Percentiles rank a stretch among this genome's conserved stretches.
These are phyloP conservation scores for Capreolus pygargus DNA, from an alignment of 2,113 vertebrate species.

Conservation along the genomic window DNA sequence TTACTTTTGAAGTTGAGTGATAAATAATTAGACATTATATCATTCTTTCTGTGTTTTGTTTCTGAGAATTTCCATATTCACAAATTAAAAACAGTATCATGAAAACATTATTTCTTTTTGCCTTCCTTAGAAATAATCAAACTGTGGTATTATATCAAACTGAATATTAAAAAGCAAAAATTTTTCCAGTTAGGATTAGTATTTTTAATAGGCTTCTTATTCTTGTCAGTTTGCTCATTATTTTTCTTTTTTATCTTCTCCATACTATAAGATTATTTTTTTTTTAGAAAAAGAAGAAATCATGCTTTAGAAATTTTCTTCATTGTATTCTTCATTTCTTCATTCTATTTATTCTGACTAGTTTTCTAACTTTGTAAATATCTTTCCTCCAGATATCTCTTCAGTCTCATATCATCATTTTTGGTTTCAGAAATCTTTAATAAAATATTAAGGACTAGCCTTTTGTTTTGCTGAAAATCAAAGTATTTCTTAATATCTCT, in stretches of 20 bases:
- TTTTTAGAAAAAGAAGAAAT: background rate
- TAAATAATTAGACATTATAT: background rate
- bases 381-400: background rate
- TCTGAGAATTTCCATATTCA: background rate
- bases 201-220: background rate
- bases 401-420: background rate
- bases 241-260: background rate
- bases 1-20: background rate
- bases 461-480: background rate
- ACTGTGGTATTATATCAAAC: background rate
- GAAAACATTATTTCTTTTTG: background rate
- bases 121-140: background rate
- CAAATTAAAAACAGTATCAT: background rate
- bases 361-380: background rate
- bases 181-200: background rate
- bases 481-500: background rate
- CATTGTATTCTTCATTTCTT: background rate
- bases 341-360: background rate
- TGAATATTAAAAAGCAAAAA: background rate
- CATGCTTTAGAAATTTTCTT: background rate
- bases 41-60: background rate
- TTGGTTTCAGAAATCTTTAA: background rate
- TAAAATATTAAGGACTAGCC: background rate
- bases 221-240: background rate
- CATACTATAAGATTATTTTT: background rate